A percentile compares a stretch with the other conserved stretches of the same genome.
These are phyloP conservation scores for Orgyia antiqua DNA, from an alignment of 2,888 invertebrate genomes.

Conservation along the genomic window DNA sequence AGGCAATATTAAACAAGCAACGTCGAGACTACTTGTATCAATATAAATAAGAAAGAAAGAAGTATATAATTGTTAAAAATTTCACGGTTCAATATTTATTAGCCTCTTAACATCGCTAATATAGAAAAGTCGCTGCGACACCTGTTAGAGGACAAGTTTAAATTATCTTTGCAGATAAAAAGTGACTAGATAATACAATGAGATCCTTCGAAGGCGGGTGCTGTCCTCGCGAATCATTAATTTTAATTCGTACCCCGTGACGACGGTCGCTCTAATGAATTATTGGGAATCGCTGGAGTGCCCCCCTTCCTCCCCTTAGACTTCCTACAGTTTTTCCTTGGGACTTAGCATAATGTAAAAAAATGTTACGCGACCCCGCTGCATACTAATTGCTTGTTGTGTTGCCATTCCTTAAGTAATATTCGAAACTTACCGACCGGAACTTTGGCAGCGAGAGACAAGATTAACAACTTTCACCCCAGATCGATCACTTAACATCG, in stretches of 20 bases:
- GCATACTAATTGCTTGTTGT: slow-evolving; percentile 77
- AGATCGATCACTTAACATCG: slow-evolving; percentile 66
- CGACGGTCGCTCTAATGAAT: slow-evolving; percentile 72
- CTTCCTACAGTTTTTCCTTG: slow-evolving; percentile 66
- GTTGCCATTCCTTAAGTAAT: slow-evolving; percentile 54
- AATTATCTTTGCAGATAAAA: slow-evolving; percentile 66
- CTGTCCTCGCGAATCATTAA: slow-evolving; percentile 74
- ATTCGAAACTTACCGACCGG: slow-evolving; percentile 54
- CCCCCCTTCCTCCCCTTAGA: slow-evolving; percentile 51
- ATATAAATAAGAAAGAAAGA: no score
- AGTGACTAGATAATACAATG: slow-evolving; percentile 66
- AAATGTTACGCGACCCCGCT: slow-evolving; percentile 67
- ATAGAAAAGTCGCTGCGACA: slow-evolving; percentile 55
- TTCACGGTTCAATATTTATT: slow-evolving; percentile 27
- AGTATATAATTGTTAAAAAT: no score
- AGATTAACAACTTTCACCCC: slow-evolving; percentile 71
- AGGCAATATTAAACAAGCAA: no score
- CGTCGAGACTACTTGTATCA: no score
- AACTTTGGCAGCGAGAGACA: slow-evolving; percentile 55
- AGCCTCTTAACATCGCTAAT: slow-evolving; percentile 42
- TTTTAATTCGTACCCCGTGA: slow-evolving; percentile 75
- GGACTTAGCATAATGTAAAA: slow-evolving; percentile 75
- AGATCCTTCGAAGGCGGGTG: slow-evolving; percentile 56
- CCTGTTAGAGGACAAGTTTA: slow-evolving; percentile 58
- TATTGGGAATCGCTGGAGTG: slow-evolving; percentile 72